Percentiles rank a stretch among this genome's conserved stretches.
These are phyloP conservation scores for Thaleichthys pacificus DNA, from an alignment of 2,797 vertebrate genomes.

Conservation along the genomic window DNA sequence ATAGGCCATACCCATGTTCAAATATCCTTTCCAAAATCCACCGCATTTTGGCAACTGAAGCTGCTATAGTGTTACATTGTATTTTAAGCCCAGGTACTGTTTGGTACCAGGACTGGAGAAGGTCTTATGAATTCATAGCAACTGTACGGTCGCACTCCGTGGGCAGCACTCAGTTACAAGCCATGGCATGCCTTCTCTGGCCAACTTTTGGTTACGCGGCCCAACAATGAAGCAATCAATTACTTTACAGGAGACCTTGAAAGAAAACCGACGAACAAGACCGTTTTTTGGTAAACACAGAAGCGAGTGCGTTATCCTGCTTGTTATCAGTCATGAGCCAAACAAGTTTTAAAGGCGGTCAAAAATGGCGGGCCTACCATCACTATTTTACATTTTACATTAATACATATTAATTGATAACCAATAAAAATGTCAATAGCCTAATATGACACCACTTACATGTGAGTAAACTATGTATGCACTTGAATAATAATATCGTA, in stretches of 20 bases:
- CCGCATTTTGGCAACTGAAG: neutral
- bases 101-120: neutral
- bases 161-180: constrained; percentile 14
- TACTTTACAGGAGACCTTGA: neutral
- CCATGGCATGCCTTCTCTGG: constrained; percentile 21
- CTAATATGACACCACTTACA: no score
- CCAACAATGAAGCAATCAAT: neutral
- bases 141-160: neutral
- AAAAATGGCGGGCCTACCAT: neutral
- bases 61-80: neutral
- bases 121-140: neutral
- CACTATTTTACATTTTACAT: neutral
- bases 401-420: no score
- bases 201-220: neutral
- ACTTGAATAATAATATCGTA: no score
- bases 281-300: neutral
- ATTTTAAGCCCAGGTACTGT: neutral
- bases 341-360: constrained; percentile 19
- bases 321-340: constrained; percentile 10
- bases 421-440: no score
- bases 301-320: neutral
- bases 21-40: neutral
- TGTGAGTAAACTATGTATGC: no score
- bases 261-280: neutral
- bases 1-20: neutral